Base-by-base conservation (phyloP, 2,797 vertebrate genomes). In the Philypnodon macrostomus region DNA sequence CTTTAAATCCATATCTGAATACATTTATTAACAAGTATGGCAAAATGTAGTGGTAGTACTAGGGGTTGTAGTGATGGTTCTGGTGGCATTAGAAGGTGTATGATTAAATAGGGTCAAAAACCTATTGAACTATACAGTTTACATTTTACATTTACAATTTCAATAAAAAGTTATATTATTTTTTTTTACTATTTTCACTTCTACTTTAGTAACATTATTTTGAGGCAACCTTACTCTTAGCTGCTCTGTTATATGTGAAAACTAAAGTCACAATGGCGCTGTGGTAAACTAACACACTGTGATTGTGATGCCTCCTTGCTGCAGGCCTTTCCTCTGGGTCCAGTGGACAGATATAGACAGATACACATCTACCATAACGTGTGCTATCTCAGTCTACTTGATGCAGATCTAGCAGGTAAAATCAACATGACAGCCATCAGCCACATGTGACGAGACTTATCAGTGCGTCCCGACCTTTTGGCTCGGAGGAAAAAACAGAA, bases 301-400 rank as follows among this genome's bases (percentile, higher is more conserved):
- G 69, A n/a, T n/a, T n/a, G n/a, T n/a, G 61, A 38, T 54, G 47
- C 61, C 67, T 72, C 60, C 66, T 63, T 24, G 63, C 77, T 58
- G 49, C 3, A 42, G 62, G 66, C 58, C 56, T 41, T 44, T 41
- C 75, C 45, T 53, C 53, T 10, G 52, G 77, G 68, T 77, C 58
- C 54, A 8, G 11, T 47, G 69, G 65, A 72, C 77, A 63, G 66
- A 79, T 63, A 75, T 57, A 62, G 57, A 68, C 63, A 76, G 76
- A 79, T 77, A 76, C 58, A 59, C 75, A 83, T 81, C 80, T 79
- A 74, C n/a, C n/a, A n/a, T 77, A 73, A 69, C 67, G 73, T 64
- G 70, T 75, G 51, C 73, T 63, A 75, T 75, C 61, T 21, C 59
- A 59, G 48, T 50, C 68, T 75, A 79, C 80, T 81, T 79, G 75